phyloP scores from a whole-genome alignment of 2,113 vertebrate genomes.

The Petrocephalus microphthalmus region DNA sequence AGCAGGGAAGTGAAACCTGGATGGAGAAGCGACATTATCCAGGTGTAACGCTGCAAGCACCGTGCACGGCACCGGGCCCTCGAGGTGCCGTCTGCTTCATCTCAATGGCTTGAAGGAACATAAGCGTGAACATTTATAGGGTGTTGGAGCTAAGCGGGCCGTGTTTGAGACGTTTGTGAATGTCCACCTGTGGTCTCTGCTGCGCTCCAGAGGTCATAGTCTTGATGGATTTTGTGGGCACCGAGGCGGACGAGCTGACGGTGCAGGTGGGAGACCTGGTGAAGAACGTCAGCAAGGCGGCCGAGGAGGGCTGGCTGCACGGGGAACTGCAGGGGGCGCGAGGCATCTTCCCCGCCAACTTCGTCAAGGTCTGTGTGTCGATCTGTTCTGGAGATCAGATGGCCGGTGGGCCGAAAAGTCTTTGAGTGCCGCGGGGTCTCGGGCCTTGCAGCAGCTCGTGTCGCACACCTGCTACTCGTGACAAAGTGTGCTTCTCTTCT shows the following conservation, averaged over 20 bases:
- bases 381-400: neutral
- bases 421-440: neutral
- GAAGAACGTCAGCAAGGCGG: slow-evolving; percentile 57
- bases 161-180: neutral
- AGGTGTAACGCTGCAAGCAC: neutral
- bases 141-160: neutral
- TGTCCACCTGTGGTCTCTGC: neutral
- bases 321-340: slow-evolving; percentile 62
- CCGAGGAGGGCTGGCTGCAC: slow-evolving; percentile 66
- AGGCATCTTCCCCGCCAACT: slow-evolving; percentile 69
- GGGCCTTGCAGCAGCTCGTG: too few species aligned
- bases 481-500: neutral
- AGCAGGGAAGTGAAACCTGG: neutral
- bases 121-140: neutral
- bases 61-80: neutral
- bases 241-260: slow-evolving; percentile 60
- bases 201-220: slow-evolving; percentile 64
- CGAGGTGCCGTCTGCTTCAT: neutral
- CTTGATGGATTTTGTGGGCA: slow-evolving; percentile 64
- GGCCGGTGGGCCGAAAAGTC: neutral
- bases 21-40: neutral
- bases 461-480: neutral
- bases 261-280: slow-evolving; percentile 63
- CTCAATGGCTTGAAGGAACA: neutral
- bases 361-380: slow-evolving; percentile 60